These are phyloP conservation scores for Chamaetylas fuelleborni DNA, from an alignment of 2,113 vertebrate species.

Conservation along the genomic window DNA sequence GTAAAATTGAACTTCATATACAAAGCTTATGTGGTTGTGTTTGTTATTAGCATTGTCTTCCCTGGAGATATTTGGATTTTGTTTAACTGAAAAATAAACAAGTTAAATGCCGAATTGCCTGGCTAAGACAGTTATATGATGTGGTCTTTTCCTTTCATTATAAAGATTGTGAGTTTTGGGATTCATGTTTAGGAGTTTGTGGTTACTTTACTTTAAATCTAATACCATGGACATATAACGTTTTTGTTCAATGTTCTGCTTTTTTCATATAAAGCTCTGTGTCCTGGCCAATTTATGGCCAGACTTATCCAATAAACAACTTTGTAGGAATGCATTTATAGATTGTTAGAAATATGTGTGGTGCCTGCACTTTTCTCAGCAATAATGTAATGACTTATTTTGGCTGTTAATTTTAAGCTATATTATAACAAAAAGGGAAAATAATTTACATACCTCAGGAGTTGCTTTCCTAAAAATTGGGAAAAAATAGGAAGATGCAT, in stretches of 20 bases:
- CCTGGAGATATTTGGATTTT: slow-evolving; percentile 61
- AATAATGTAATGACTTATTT: slow-evolving; percentile 31
- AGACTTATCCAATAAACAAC: slow-evolving; percentile 63
- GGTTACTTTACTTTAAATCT: slow-evolving; percentile 50
- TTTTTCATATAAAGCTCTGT: slow-evolving; percentile 58
- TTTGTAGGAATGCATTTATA: slow-evolving; percentile 63
- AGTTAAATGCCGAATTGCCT: slow-evolving; percentile 44
- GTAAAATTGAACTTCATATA: slow-evolving; percentile 65
- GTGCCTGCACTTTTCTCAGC: slow-evolving; percentile 31
- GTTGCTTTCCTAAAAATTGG: neutral
- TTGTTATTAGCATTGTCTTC: slow-evolving; percentile 66
- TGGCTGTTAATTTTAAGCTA: slow-evolving; percentile 5
- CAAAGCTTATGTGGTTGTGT: slow-evolving; percentile 57
- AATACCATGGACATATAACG: slow-evolving; percentile 23
- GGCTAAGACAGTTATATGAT: slow-evolving; percentile 61
- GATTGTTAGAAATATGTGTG: slow-evolving; percentile 58
- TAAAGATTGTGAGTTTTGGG: slow-evolving; percentile 43
- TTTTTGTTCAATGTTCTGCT: slow-evolving; percentile 45
- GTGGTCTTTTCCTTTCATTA: slow-evolving; percentile 57
- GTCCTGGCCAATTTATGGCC: slow-evolving; percentile 54
- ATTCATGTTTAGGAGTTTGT: slow-evolving; percentile 48
- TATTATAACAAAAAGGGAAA: neutral
- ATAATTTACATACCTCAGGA: neutral
- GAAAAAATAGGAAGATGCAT: neutral
- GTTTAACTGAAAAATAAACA: slow-evolving; percentile 69